A percentile compares a stretch with the other conserved stretches of the same genome.
Conservation (phyloP, 1,140 invertebrate species). For the Aleiodes sp. region DNA sequence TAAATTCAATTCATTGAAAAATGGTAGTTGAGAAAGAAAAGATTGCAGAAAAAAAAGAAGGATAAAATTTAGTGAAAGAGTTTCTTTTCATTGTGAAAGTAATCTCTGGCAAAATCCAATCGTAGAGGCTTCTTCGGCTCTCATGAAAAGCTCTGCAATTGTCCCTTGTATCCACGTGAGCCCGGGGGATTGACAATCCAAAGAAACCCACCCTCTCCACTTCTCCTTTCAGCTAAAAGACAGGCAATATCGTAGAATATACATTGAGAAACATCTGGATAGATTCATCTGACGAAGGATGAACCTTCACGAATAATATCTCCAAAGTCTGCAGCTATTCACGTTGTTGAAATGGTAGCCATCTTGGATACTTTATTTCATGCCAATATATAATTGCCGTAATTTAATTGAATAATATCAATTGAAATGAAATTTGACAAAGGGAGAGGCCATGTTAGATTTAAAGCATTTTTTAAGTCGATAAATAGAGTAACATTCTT, state of each 20-base stretch:
- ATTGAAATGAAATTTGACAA: slow-evolving; percentile 1
- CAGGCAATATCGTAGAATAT: background rate
- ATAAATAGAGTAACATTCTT: too few relatives aligned
- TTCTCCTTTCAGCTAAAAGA: background rate
- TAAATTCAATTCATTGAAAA: background rate
- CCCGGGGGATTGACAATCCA: background rate
- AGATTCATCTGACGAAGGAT: background rate
- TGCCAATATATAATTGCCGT: background rate
- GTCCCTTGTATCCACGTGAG: slow-evolving; percentile 8
- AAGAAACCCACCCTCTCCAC: too few relatives aligned
- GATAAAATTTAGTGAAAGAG: slow-evolving; percentile 2
- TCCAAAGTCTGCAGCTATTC: background rate
- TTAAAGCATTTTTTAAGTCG: background rate
- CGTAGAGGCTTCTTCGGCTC: background rate
- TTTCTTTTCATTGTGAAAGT: slow-evolving; percentile 27
- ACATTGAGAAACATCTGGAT: background rate
- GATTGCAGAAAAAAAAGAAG: background rate
- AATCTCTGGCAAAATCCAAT: slow-evolving; percentile 31
- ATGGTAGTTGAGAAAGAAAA: background rate
- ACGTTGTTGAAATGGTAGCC: background rate
- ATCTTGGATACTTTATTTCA: background rate
- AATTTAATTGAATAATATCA: background rate
- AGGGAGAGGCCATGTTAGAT: background rate
- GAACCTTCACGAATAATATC: background rate
- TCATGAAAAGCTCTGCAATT: slow-evolving; percentile 18